Base-by-base conservation (phyloP, 2,888 invertebrate species). In the Stictocephala bisonia region DNA sequence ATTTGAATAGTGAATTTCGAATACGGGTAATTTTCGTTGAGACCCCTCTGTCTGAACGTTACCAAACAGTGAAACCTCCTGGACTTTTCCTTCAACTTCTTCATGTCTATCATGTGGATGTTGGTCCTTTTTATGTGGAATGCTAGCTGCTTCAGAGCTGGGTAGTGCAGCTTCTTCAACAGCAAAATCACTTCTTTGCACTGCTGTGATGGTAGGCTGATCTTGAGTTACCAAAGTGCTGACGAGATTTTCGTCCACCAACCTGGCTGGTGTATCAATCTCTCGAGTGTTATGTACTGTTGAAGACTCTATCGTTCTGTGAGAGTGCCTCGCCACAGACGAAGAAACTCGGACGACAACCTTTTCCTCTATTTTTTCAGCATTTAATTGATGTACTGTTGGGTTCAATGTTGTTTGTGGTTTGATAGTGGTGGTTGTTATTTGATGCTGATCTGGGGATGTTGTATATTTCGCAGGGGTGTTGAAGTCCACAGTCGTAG, bases 301-400 rank as follows among this genome's bases (percentile, higher is more conserved):
- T 3, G 64, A 64, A 15, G 64, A 41, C 27, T 64, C 64, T 44
- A 64, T 18, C 18, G 60, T 50, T 53, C 64, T 73, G 24, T 50
- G 40, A 2, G 73, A 70, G 77, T 81, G 78, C 74, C 79, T 79
- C 60, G 81, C 83, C 58, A 84, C 82, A n/a, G 85, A 84, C 2
- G 87, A 86, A 31, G 87, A 87, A 11, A 87, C 86, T 67, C 86
- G 83, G n/a, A 87, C 86, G 27, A 87, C 84, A 24, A 87, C 84
- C 79, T 85, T 58, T 35, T 53, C 64, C 11, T 64, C 40, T 6
- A 51, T 51, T 31, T 72, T 56, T 69, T 53, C 50, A 11, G 70
- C 40, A 13, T 29, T 27, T n/a, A 41, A 6, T 15, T 13, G 41
- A 53, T 50, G 29, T 11, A 51, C 48, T 41, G 66, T 53, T 20